Base-by-base conservation (phyloP, 2,888 invertebrate genomes). In the Xanthorhoe spadicearia region DNA sequence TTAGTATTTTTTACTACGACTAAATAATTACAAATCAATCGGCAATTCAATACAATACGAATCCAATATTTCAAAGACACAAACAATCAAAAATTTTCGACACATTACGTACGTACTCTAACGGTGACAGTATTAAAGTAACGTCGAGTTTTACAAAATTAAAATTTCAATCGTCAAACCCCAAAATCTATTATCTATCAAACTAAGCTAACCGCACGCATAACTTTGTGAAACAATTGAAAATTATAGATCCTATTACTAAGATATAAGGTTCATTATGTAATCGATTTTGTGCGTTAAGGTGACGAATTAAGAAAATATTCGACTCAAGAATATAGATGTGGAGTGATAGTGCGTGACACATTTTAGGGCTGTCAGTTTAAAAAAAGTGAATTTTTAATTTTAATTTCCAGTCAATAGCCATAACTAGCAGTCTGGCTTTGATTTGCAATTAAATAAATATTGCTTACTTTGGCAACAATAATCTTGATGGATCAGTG, bases 251-350 rank as follows among this genome's bases (percentile, higher is more conserved):
- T 77, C 73, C 68, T 84, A 78, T 57, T 0, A 0, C 2, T 60
- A 1, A 13, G 61, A 0, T 3, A 54, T 83, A 81, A 72, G 70
- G 78, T 63, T 69, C 64, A 65, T 69, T 82, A 77, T 82, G 55
- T 49, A 67, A 17, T 66, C 56, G 66, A 66, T 70, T 59, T 56
- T 61, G 71, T 81, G 79, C 77, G 71, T 73, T 82, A 85, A 89
- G 88, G 90, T 92, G 92, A 92, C 92, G 90, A 90, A 85, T 86
- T 89, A 83, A 81, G 88, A 87, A 91, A 91, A 87, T 89, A 92
- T 92, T 92, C 87, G 80, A 82, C 77, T 85, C 83, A 80, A 83
- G 86, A 89, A 87, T 88, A 82, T 85, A 86, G 85, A 88, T 87
- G 89, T 81, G 72, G 85, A 87, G 85, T 86, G 90, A 92, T 90